phyloP scores from a whole-genome alignment of 2,113 vertebrate species.

The Cyrtonyx montezumae region DNA sequence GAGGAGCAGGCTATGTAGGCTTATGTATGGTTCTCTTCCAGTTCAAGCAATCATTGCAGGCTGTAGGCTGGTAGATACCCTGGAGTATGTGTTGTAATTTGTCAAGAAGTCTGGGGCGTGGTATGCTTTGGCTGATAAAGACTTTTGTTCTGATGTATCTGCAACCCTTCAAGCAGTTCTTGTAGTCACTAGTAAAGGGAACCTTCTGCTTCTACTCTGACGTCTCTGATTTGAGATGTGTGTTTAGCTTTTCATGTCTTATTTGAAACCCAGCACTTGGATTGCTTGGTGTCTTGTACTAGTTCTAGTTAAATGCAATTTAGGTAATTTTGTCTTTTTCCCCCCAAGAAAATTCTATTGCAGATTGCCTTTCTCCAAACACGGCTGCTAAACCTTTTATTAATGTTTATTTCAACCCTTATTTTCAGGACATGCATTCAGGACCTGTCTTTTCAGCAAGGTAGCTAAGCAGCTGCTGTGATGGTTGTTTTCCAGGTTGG shows the following conservation, averaged over 20 bases:
- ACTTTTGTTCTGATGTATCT: neutral
- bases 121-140: neutral
- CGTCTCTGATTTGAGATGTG: neutral
- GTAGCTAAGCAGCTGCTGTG: neutral
- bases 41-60: neutral
- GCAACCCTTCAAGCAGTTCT: neutral
- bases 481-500: slow-evolving; percentile 85
- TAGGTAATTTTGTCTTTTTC: neutral
- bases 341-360: neutral
- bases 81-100: neutral
- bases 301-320: neutral
- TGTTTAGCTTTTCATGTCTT: neutral
- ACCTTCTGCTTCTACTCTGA: neutral
- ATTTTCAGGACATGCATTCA: neutral
- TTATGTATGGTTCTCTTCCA: neutral
- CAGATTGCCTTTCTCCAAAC: neutral
- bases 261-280: neutral
- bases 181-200: neutral
- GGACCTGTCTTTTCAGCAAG: neutral
- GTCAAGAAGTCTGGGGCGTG: neutral
- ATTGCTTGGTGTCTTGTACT: neutral
- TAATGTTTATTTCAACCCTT: neutral
- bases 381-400: neutral
- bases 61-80: neutral
- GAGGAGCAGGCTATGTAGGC: neutral